phyloP scores from a whole-genome alignment of 2,888 invertebrate genomes.

The Plutella xylostella region DNA sequence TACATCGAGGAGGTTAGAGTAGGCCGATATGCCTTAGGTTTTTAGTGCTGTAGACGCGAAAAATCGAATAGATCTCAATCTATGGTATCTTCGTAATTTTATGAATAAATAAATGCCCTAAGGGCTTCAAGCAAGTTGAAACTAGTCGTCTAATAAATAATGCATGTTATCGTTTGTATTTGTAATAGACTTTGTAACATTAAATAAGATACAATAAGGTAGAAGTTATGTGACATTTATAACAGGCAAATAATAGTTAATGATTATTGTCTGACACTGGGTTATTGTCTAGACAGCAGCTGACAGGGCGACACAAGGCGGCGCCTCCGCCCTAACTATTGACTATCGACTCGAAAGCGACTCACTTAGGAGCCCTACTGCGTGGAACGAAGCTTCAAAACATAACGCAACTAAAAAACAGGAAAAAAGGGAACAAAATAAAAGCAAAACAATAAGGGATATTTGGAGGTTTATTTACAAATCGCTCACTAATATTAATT shows the following conservation, averaged over 20 bases:
- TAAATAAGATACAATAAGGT: no score
- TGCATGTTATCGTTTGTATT: no score
- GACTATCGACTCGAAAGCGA: conserved; percentile 37
- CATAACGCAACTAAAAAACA: conserved; percentile 17
- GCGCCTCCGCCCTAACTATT: conserved; percentile 42
- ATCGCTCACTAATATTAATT: conserved; percentile 62
- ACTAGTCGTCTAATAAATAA: no score
- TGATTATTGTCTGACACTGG: conserved; percentile 69
- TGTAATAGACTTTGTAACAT: no score
- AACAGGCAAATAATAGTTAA: conserved; percentile 56
- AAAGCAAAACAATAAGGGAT: conserved; percentile 66
- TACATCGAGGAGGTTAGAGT: no score
- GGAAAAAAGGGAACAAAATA: conserved; percentile 35
- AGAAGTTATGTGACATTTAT: conserved; percentile 40
- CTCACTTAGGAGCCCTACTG: not conserved
- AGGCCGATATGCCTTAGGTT: no score
- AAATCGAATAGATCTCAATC: no score
- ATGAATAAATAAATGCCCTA: no score
- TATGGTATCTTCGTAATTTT: no score
- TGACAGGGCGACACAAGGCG: conserved; percentile 22
- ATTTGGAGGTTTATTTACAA: conserved; percentile 69
- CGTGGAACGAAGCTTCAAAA: not conserved
- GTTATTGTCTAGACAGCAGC: conserved; percentile 71
- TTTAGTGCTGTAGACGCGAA: no score
- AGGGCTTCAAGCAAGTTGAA: no score